Percentiles rank a stretch among this genome's conserved stretches.
Conservation (phyloP, 2,113 vertebrate species). For the Cisticola juncidis region DNA sequence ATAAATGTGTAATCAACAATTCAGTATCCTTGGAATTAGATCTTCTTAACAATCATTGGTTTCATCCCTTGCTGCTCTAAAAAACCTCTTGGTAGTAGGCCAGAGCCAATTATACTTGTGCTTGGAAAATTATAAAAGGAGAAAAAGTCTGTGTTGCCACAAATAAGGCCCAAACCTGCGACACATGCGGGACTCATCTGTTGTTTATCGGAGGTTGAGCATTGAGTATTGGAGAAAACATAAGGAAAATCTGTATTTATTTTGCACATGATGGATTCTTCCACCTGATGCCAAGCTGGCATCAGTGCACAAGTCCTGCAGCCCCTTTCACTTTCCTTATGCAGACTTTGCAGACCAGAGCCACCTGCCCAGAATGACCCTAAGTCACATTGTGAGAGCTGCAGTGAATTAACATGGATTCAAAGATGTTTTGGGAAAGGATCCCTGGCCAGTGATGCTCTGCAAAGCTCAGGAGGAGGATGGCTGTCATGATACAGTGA, state of each 20-base stretch:
- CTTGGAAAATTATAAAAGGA: neutral
- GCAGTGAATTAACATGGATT: neutral
- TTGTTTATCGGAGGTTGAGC: accelerated
- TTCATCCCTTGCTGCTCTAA: neutral
- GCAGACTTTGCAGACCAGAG: neutral
- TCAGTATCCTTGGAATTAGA: neutral
- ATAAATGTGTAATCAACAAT: neutral
- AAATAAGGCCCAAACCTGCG: neutral
- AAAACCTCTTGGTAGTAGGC: conserved; percentile 28
- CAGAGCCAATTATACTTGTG: neutral
- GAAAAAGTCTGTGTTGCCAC: neutral
- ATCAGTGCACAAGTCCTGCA: neutral
- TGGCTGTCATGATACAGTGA: accelerated
- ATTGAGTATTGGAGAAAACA: neutral
- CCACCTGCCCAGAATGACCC: neutral
- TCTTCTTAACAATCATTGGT: conserved; percentile 24
- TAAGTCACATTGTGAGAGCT: accelerated
- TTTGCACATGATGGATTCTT: accelerated
- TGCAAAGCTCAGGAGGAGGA: neutral
- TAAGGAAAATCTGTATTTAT: neutral
- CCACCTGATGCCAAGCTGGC: neutral
- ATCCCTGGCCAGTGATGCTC: accelerated
- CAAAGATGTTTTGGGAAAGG: neutral
- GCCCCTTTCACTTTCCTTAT: accelerated
- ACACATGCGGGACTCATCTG: accelerated